These are phyloP conservation scores for Chanos chanos DNA, from an alignment of 2,797 vertebrate species.

Conservation along the genomic window DNA sequence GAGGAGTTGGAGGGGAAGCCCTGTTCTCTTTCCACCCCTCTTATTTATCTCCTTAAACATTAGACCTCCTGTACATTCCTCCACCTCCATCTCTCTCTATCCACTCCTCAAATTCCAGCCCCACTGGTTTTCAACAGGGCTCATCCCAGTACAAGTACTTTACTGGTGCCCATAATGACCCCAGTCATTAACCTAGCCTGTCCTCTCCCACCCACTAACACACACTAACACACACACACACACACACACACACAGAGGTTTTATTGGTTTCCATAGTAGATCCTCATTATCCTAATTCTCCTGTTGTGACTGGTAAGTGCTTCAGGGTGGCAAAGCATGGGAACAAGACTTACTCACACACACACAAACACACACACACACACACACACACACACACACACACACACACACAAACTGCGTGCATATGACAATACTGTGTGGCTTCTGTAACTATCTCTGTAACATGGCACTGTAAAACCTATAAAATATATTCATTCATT, in stretches of 20 bases:
- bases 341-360: slow-evolving; percentile 26
- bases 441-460: not conserved
- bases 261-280: slow-evolving; percentile 63
- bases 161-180: slow-evolving; percentile 55
- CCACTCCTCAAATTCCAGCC: slow-evolving; percentile 54
- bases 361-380: slow-evolving; percentile 2
- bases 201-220: slow-evolving; percentile 48
- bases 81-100: slow-evolving; percentile 18
- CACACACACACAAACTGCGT: not conserved
- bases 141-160: slow-evolving; percentile 55
- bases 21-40: slow-evolving; percentile 62
- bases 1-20: slow-evolving; percentile 68
- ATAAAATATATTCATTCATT: no score
- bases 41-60: slow-evolving; percentile 66
- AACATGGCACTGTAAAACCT: not conserved
- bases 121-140: slow-evolving; percentile 34
- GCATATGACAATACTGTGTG: not conserved
- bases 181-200: slow-evolving; percentile 64
- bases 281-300: slow-evolving; percentile 56
- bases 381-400: slow-evolving; percentile 5
- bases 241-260: slow-evolving; percentile 34
- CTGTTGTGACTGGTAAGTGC: slow-evolving; percentile 18
- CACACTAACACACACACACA: not conserved
- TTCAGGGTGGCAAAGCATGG: slow-evolving; percentile 33
- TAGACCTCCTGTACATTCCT: slow-evolving; percentile 53